phyloP scores from a whole-genome alignment of 2,113 vertebrate genomes.

The Pollimyrus isidori region DNA sequence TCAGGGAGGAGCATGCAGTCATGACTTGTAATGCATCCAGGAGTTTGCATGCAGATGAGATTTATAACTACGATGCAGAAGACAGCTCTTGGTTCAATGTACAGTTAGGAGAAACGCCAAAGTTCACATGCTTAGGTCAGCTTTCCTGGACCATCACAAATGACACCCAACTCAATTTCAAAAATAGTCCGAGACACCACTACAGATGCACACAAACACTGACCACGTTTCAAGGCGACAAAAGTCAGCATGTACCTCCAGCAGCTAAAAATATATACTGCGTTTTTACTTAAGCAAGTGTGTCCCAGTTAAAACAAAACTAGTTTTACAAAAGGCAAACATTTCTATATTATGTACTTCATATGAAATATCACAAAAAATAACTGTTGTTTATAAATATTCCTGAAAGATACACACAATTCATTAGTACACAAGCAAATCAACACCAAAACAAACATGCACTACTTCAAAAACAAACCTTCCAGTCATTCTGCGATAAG shows the following conservation, averaged over 20 bases:
- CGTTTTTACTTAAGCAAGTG: background rate
- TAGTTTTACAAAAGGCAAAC: constrained; percentile 1
- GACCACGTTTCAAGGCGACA: background rate
- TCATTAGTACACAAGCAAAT: background rate
- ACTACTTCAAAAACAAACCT: background rate
- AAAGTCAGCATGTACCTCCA: background rate
- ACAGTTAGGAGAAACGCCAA: background rate
- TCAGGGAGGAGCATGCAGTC: background rate
- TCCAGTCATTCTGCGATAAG: constrained; percentile 31
- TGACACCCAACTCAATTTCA: background rate
- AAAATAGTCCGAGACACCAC: background rate
- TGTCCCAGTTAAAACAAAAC: background rate
- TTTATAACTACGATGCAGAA: background rate
- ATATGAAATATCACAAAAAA: background rate
- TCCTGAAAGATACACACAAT: background rate
- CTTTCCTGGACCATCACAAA: background rate
- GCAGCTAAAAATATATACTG: constrained; percentile 16
- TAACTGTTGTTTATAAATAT: constrained; percentile 9
- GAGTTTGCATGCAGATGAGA: background rate
- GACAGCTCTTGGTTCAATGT: background rate
- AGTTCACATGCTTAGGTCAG: background rate
- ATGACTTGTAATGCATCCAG: background rate
- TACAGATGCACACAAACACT: background rate
- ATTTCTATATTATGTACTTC: background rate
- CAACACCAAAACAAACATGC: background rate